Base-by-base conservation (phyloP, 2,888 invertebrate genomes). In the Cheilosia variabilis region DNA sequence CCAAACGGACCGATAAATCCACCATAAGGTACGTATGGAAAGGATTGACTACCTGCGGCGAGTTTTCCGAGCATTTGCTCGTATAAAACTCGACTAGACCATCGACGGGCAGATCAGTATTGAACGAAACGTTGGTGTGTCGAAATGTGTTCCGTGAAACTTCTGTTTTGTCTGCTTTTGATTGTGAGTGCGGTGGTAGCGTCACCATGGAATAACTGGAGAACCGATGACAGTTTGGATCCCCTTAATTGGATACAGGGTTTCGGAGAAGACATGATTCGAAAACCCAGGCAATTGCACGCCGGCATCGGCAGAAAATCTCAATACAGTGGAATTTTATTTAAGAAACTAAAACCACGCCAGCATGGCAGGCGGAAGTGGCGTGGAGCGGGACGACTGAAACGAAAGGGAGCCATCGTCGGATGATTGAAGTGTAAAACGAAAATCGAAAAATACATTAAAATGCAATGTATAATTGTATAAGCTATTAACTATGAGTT, bases 211-310 rank as follows among this genome's bases (percentile, higher is more conserved):
- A 52, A 81, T 24, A 77, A 72, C 50, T 86, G 86, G 86, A 27
- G 72, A 24, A 57, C 66, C 31, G 91, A 90, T 87, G 89, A 90
- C 79, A 91, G 90, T 34, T 87, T 91, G 86, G 91, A 91, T 89
- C 91, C 92, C 0, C 63, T 91, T 9, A 90, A 87, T 65, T 91
- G 91, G 91, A 89, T 91, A 10, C 89, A 88, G 3, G 88, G 89
- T 3, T 90, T 90, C 69, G 91, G 90, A 4, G 88, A 88, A 82
- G 90, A 91, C 50, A 87, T 87, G 27, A 87, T 91, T 37, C 88
- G 91, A 0, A 88, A 75, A 13, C 88, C 91, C 2, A 89, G 91
- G 66, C 65, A 79, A 24, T 45, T 87, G 53, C 75, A 62, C 7
- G 50, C 15, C 4, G 10, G 41, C 15, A 22, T 53, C n/a, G 37